Conservation (phyloP, 2,797 vertebrate genomes). For the Trichosurus vulpecula region DNA sequence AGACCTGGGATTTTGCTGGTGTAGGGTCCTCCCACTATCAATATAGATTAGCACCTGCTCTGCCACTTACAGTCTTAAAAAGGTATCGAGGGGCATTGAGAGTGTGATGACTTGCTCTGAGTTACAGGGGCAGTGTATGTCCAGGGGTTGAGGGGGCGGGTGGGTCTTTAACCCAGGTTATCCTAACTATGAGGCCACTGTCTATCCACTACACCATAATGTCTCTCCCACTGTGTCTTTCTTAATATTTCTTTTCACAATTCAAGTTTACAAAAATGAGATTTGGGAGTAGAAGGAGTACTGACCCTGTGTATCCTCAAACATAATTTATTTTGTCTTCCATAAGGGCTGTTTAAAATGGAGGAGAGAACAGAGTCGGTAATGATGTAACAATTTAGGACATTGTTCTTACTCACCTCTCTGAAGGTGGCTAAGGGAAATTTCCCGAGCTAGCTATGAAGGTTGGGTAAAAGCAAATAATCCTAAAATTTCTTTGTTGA, state of each 20-base stretch:
- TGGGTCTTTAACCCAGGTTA: background rate
- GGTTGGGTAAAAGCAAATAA: background rate
- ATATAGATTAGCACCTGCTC: background rate
- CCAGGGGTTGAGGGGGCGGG: background rate
- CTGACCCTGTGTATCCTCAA: background rate
- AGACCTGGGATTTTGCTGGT: background rate
- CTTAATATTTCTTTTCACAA: constrained; percentile 32
- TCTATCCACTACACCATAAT: constrained; percentile 40
- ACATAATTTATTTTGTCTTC: background rate
- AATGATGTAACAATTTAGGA: background rate
- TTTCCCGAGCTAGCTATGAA: background rate
- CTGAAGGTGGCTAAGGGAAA: background rate
- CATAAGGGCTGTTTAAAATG: background rate
- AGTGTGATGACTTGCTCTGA: background rate
- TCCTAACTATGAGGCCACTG: constrained; percentile 19
- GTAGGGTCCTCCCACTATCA: background rate
- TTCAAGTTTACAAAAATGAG: constrained; percentile 31
- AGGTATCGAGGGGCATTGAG: background rate
- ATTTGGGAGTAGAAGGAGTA: background rate
- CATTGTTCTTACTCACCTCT: background rate
- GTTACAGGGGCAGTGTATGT: background rate
- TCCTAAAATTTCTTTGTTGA: background rate
- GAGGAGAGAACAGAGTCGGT: background rate
- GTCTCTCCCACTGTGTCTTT: constrained; percentile 6
- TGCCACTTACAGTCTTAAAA: background rate